Evolutionary conservation across 2,113 vertebrate species (phyloP).

Genomic region (Campylomormyrus numenius): DNA sequence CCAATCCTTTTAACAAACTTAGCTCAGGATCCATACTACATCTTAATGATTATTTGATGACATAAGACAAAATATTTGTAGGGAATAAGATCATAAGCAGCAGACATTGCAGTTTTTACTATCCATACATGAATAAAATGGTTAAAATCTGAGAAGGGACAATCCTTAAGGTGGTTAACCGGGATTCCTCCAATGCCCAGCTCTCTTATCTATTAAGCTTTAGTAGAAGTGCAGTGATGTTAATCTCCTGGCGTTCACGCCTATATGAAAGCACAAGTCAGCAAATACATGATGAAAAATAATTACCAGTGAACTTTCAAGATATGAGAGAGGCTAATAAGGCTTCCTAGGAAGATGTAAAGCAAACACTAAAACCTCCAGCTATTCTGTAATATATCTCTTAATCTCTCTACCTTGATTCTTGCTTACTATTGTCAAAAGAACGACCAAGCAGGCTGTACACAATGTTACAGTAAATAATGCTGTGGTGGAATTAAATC

Average conservation of each 20-base stretch:
- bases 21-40: not conserved
- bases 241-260: not conserved
- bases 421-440: not conserved
- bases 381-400: not conserved
- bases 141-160: not conserved
- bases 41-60: not conserved
- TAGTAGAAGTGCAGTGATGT: not conserved
- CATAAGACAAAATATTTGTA: not conserved
- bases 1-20: not conserved
- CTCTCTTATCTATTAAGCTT: not conserved
- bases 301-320: not conserved
- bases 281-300: not conserved
- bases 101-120: not conserved
- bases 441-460: not conserved
- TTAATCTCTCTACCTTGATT: not conserved
- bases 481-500: not conserved
- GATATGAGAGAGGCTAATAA: not conserved
- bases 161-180: not conserved
- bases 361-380: not conserved
- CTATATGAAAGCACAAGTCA: not conserved
- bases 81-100: not conserved
- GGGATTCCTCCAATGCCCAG: not conserved
- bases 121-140: not conserved
- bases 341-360: not conserved
- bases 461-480: not conserved